A percentile compares a stretch with the other conserved stretches of the same genome.
Conservation (phyloP, 2,888 invertebrate genomes). For the Andrena trimmerana region DNA sequence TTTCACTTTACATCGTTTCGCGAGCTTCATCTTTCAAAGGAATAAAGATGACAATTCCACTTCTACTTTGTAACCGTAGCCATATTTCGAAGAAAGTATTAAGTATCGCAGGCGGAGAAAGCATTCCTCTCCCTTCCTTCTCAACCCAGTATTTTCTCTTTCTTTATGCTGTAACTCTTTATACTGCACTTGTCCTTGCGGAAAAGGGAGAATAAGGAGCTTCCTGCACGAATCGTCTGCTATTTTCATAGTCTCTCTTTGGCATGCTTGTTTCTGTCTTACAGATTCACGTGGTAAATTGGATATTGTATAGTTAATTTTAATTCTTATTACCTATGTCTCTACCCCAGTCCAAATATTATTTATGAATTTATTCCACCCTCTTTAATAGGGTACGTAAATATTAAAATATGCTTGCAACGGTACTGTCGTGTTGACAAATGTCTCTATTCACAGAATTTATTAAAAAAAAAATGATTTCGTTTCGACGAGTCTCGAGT, state of each 20-base stretch:
- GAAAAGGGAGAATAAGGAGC: not conserved
- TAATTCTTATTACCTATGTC: not conserved
- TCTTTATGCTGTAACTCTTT: constrained; percentile 3
- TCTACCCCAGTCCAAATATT: not conserved
- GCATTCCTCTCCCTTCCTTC: not conserved
- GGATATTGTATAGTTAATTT: not conserved
- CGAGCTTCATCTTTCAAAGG: not conserved
- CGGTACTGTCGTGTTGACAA: too few species aligned
- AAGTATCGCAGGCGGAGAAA: not conserved
- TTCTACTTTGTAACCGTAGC: constrained; percentile 1
- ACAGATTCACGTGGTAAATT: not conserved
- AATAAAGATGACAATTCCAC: not conserved
- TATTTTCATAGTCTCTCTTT: not conserved
- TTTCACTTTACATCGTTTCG: not conserved
- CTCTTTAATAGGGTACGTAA: too few species aligned
- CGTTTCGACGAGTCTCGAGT: too few species aligned
- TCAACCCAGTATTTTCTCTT: not conserved
- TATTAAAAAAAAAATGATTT: too few species aligned
- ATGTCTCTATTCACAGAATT: too few species aligned
- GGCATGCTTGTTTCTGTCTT: not conserved
- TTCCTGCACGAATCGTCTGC: not conserved
- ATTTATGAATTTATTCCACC: not conserved
- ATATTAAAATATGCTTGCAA: too few species aligned
- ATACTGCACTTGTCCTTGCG: not conserved
- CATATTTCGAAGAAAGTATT: not conserved